Percentiles rank a stretch among this genome's conserved stretches.
These are phyloP conservation scores for Agonopterix arenella DNA, from an alignment of 2,888 invertebrate genomes.

Conservation along the genomic window DNA sequence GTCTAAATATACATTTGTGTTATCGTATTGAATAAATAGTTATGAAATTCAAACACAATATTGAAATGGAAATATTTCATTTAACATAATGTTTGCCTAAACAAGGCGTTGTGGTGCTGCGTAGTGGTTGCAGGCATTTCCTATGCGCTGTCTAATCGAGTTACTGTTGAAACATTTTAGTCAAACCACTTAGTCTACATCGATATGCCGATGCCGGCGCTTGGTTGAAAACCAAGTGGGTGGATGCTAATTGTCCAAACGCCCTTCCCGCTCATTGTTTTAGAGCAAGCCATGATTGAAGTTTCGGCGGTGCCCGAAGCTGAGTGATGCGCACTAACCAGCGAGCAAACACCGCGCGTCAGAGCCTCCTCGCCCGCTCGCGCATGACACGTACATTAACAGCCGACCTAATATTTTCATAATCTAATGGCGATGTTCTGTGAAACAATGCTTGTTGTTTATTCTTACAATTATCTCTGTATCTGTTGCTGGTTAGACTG, in stretches of 20 bases:
- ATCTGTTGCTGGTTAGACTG: constrained; percentile 71
- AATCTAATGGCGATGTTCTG: constrained; percentile 77
- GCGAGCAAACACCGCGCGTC: constrained; percentile 55
- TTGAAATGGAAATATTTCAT: constrained; percentile 36
- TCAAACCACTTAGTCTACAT: constrained; percentile 54
- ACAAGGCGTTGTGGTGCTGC: constrained; percentile 23
- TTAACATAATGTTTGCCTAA: constrained; percentile 33
- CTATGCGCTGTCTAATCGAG: constrained; percentile 40
- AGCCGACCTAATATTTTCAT: constrained; percentile 74
- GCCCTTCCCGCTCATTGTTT: constrained; percentile 74
- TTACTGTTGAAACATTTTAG: constrained; percentile 45
- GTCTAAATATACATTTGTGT: constrained; percentile 44
- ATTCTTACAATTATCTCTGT: constrained; percentile 66
- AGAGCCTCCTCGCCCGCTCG: constrained; percentile 41
- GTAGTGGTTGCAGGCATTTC: constrained; percentile 23
- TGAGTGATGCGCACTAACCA: constrained; percentile 66
- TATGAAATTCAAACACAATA: constrained; percentile 47
- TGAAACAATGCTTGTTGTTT: constrained; percentile 72
- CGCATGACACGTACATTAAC: constrained; percentile 76
- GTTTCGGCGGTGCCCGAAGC: constrained; percentile 52
- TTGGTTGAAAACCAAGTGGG: constrained; percentile 62
- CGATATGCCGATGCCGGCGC: constrained; percentile 52
- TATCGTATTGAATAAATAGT: constrained; percentile 49
- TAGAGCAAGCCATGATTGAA: constrained; percentile 75
- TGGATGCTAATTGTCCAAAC: constrained; percentile 71